Conservation (phyloP, 2,113 vertebrate species). For the Strigops habroptila region DNA sequence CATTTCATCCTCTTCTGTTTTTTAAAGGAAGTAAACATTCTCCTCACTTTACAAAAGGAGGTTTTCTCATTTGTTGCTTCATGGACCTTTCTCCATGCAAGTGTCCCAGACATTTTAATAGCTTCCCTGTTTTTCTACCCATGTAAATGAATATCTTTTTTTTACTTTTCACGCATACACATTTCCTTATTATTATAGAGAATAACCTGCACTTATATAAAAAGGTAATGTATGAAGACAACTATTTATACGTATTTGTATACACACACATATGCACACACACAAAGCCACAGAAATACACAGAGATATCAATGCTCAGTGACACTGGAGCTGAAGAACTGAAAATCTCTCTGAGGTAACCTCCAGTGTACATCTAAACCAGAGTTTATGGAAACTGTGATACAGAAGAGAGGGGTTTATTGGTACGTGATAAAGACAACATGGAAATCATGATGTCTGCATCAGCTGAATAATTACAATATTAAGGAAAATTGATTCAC, state of each 20-base stretch:
- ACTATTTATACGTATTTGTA: not conserved
- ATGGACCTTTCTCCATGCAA: not conserved
- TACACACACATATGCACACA: not conserved
- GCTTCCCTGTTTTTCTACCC: not conserved
- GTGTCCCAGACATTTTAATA: not conserved
- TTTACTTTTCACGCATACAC: not conserved
- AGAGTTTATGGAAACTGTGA: not conserved
- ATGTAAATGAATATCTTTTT: not conserved
- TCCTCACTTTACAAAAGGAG: not conserved
- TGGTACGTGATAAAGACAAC: rapidly evolving
- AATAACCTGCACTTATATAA: not conserved
- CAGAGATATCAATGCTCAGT: not conserved
- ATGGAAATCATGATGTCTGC: not conserved
- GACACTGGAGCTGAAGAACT: not conserved
- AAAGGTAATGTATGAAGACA: not conserved
- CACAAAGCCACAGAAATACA: not conserved
- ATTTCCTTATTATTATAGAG: not conserved
- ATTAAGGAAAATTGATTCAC: not conserved
- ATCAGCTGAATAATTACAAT: not conserved
- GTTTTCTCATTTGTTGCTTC: not conserved
- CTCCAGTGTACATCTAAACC: not conserved
- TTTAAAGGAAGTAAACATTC: not conserved
- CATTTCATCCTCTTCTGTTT: not conserved
- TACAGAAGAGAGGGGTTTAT: not conserved
- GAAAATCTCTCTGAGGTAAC: not conserved